Conservation (phyloP, 2,113 vertebrate genomes). For the Verasper variegatus region DNA sequence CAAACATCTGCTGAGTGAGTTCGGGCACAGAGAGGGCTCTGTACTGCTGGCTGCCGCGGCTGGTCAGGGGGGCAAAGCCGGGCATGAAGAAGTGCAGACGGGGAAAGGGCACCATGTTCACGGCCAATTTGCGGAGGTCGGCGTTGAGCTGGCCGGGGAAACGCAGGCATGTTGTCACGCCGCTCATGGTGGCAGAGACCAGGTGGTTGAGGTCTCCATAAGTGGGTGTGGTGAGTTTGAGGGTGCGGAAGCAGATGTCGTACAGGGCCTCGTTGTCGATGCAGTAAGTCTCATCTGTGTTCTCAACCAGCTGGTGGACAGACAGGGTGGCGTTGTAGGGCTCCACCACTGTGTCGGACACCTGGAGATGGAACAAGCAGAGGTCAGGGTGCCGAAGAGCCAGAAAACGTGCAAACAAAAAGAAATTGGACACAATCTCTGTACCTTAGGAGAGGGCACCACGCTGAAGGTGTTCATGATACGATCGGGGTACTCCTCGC, state of each 20-base stretch:
- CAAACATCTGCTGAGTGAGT: conserved; percentile 92
- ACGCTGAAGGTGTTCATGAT: conserved; percentile 96
- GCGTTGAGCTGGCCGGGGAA: conserved; percentile 94
- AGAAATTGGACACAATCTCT: not conserved
- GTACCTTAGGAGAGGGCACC: conserved; percentile 83
- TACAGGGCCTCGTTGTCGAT: conserved; percentile 97
- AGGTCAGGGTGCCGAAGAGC: not conserved
- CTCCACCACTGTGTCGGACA: conserved; percentile 93
- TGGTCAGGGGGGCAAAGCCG: conserved; percentile 91
- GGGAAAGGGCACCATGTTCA: conserved; percentile 97
- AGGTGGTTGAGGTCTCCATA: conserved; percentile 95
- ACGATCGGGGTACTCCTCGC: conserved; percentile 90
- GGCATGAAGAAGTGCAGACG: conserved; percentile 98
- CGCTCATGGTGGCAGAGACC: conserved; percentile 95
- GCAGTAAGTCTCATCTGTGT: conserved; percentile 97
- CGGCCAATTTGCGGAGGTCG: conserved; percentile 92
- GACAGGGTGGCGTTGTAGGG: conserved; percentile 94
- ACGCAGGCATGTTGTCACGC: conserved; percentile 93
- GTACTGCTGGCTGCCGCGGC: conserved; percentile 93
- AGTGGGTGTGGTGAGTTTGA: conserved; percentile 94
- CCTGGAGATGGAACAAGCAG: conserved; percentile 35
- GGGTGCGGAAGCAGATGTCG: conserved; percentile 96
- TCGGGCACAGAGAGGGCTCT: conserved; percentile 90
- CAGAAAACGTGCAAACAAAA: not conserved
- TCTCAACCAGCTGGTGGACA: conserved; percentile 94